Conservation (phyloP, 2,888 invertebrate genomes). For the Seira sanloemensis region DNA sequence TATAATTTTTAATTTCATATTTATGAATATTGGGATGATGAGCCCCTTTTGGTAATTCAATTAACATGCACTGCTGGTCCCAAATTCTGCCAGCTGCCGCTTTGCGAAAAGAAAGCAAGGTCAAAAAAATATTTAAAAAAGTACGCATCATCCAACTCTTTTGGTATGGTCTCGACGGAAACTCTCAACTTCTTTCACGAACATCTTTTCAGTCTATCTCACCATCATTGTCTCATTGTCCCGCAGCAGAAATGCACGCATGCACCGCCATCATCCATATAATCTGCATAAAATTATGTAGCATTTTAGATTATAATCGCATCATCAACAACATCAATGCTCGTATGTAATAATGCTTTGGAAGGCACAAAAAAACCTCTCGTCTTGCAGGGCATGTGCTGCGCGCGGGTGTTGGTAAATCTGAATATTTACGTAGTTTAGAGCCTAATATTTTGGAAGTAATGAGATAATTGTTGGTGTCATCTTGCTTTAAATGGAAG, state of each 20-base stretch:
- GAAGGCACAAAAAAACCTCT: not conserved
- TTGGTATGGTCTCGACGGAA: too few relatives aligned
- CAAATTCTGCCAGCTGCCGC: not conserved
- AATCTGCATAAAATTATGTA: conserved; percentile 57
- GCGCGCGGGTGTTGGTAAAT: conserved; percentile 54
- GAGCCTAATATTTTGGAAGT: conserved; percentile 59
- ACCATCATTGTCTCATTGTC: conserved; percentile 18
- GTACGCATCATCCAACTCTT: too few relatives aligned
- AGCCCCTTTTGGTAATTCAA: not conserved
- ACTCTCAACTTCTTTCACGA: too few relatives aligned
- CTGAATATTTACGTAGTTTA: conserved; percentile 45
- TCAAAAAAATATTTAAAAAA: too few relatives aligned
- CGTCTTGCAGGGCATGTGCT: not conserved
- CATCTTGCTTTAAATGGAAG: conserved; percentile 63
- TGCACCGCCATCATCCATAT: conserved; percentile 40
- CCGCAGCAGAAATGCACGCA: conserved; percentile 50
- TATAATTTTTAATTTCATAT: not conserved
- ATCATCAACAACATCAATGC: conserved; percentile 1
- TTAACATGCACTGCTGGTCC: conserved; percentile 18
- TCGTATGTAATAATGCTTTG: not conserved
- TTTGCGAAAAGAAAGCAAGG: conserved; percentile 47
- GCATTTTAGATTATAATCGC: conserved; percentile 49
- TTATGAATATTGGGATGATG: too few relatives aligned
- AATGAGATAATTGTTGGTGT: conserved; percentile 64
- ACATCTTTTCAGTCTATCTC: not conserved